Evolutionary conservation across 37 sponge, comb jelly and placozoan species (phyloP), one percentile per base, ranked within the genome.

Genomic region (Tethya wilhelma): DNA sequence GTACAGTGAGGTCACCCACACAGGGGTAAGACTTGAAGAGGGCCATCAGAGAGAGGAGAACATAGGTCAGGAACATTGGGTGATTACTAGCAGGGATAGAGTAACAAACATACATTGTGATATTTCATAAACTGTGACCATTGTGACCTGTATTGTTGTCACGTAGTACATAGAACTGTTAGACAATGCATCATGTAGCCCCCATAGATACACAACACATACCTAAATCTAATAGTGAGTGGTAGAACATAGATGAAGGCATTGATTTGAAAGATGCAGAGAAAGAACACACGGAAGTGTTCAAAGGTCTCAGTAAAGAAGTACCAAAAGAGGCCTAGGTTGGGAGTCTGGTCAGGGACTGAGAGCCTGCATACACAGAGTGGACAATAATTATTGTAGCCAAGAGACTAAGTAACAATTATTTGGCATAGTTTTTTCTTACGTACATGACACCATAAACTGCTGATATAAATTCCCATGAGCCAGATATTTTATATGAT

Each of bases 301-400:
- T 91, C 91, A 82, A 98, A 98, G 74, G 95, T 91, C 68, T 93
- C 92, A 8, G 83, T 95, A 83, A 98, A 98, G 90, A 98, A 93
- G 77, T 98, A 98, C 99, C 99, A 98, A 74, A 96, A 96, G 20
- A 96, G 87, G 37, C 99, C 99, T 63, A 96, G 64, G 59, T 98
- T 98, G 22, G 99, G 99, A 6, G 94, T 91, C 44, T 83, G 84
- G 77, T 98, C 99, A 17, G 96, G 87, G 1, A 92, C 95, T 20
- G 76, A 6, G 29, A 89, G 69, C 11, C 90, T 89, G 77, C 36
- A 44, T 45, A 26, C 37, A 64, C 5, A 64, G 37, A 64, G 25
- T 19, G n/a, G n/a, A n/a, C n/a, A n/a, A n/a, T n/a, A n/a, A n/a
- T n/a, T n/a, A n/a, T n/a, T n/a, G n/a, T n/a, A n/a, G n/a, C n/a